Evolutionary conservation across 2,888 invertebrate species (phyloP), one percentile per base, ranked within the genome.

Genomic region (Macrosiphum euphorbiae): DNA sequence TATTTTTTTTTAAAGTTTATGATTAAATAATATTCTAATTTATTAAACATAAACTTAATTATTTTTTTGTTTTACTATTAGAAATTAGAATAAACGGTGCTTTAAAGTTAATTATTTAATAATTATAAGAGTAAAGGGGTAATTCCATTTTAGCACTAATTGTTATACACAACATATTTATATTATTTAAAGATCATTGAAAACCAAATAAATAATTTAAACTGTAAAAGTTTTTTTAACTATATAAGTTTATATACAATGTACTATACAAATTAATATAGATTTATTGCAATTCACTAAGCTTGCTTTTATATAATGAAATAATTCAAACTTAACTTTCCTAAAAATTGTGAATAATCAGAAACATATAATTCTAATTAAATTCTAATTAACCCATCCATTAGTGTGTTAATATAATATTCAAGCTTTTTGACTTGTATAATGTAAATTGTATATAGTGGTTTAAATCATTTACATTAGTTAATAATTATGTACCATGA

Each of bases 11-110:
- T 47, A 26, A 84, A 86, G 26, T 86, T 85, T 86, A 47, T 61
- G 41, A 47, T 0, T 86, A 85, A 91, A n/a, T 28, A 44, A 86
- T 85, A 86, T 86, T 91, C 10, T 91, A 52, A 58, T 28, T 92
- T 92, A 58, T 86, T 92, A 92, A 87, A 61, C 16, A 41, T 91
- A 86, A 35, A 92, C 11, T n/a, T 55, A 87, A 87, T 92, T 90
- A 61, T 52, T n/a, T 24, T 86, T 35, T 61, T 61, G 61, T 86
- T 85, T 91, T 61, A 35, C 88, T 92, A 88, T 86, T 61, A 50
- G 67, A 41, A 28, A 16, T 41, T 88, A 92, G 67, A 11, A 67
- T 26, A 88, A 67, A 92, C 44, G 88, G 92, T 92, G 88, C 92
- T 92, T 92, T 88, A 88, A 67, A 41, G 52, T 92, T 92, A 92